phyloP scores from a whole-genome alignment of 2,113 vertebrate genomes.

The Hippocampus abdominalis region DNA sequence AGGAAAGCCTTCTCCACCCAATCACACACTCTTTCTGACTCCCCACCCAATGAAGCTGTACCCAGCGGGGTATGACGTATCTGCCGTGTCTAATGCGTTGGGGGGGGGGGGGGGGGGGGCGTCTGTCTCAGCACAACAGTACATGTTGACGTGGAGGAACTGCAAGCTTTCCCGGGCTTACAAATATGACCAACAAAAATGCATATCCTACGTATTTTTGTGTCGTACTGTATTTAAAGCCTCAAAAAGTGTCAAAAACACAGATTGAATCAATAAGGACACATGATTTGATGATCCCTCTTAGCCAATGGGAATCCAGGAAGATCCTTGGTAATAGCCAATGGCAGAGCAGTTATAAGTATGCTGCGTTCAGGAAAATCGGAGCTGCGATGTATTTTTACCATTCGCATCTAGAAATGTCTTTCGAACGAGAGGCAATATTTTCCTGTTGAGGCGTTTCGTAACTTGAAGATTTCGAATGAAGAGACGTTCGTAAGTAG shows the following conservation, averaged over 20 bases:
- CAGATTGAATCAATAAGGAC: not conserved
- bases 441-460: too few species aligned
- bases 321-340: too few species aligned
- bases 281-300: not conserved
- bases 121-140: slow-evolving; percentile 30
- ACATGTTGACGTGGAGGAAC: not conserved
- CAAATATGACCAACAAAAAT: not conserved
- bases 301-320: too few species aligned
- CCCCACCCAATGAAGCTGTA: not conserved
- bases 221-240: not conserved
- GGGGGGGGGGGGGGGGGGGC: slow-evolving; percentile 37
- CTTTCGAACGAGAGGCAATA: too few species aligned
- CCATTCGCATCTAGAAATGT: too few species aligned
- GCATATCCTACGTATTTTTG: not conserved
- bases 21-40: slow-evolving; percentile 11
- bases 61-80: not conserved
- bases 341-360: too few species aligned
- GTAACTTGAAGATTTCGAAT: too few species aligned
- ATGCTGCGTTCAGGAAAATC: too few species aligned
- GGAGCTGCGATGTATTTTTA: too few species aligned
- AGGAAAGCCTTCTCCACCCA: not conserved
- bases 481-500: too few species aligned
- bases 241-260: not conserved
- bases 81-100: slow-evolving; percentile 52
- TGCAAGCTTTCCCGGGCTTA: not conserved